Evolutionary conservation across 2,888 invertebrate genomes (phyloP).

Genomic region (Oeneis ivallda): DNA sequence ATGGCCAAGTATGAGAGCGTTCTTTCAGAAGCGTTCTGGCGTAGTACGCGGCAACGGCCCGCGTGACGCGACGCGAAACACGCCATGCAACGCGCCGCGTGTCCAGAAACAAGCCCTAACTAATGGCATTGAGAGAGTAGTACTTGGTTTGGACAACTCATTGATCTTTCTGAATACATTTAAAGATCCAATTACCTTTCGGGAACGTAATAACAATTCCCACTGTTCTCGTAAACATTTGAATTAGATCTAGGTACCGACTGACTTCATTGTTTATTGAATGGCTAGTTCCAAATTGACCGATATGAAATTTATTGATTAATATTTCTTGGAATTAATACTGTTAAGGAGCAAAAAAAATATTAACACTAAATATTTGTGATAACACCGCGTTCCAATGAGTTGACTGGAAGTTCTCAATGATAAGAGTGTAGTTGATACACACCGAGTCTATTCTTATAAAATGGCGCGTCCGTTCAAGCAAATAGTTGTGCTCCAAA

Average conservation of each 20-base stretch:
- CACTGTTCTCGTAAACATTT: neutral
- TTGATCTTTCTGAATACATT: too few relatives aligned
- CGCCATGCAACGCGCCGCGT: too few relatives aligned
- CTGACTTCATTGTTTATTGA: neutral
- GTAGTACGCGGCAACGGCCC: too few relatives aligned
- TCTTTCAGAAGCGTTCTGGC: too few relatives aligned
- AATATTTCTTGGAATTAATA: slow-evolving; percentile 3
- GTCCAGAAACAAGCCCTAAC: too few relatives aligned
- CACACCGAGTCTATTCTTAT: slow-evolving; percentile 55
- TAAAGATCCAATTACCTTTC: too few relatives aligned
- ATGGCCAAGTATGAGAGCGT: too few relatives aligned
- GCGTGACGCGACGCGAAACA: too few relatives aligned
- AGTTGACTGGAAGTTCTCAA: slow-evolving; percentile 34
- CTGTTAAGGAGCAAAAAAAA: slow-evolving; percentile 6
- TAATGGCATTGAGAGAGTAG: too few relatives aligned
- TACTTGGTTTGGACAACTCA: too few relatives aligned
- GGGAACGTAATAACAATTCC: too few relatives aligned
- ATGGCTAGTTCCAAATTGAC: neutral
- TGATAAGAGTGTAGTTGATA: slow-evolving; percentile 51
- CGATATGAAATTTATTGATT: neutral
- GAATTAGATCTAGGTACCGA: neutral
- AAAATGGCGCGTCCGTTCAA: slow-evolving; percentile 67
- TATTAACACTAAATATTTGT: slow-evolving; percentile 24
- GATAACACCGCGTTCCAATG: slow-evolving; percentile 29
- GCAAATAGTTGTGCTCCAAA: slow-evolving; percentile 59